Evolutionary conservation across 2,113 vertebrate species (phyloP).

Genomic region (Rhizomys pruinosus): DNA sequence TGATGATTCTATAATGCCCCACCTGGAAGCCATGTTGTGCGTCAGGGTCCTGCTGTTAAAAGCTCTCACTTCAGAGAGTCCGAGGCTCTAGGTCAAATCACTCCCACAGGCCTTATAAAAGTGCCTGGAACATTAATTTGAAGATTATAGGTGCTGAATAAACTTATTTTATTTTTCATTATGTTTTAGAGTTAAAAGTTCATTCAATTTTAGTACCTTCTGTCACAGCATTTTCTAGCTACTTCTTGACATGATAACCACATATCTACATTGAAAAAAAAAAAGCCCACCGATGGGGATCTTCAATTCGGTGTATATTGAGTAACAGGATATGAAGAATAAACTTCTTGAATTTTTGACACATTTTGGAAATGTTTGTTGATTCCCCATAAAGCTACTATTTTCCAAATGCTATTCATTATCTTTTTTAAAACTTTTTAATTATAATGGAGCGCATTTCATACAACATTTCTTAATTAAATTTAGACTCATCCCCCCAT

Average conservation of each 20-base stretch:
- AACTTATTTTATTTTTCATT: not conserved
- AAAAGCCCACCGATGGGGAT: not conserved
- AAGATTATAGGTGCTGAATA: not conserved
- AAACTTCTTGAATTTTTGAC: slow-evolving; percentile 1
- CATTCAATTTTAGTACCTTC: slow-evolving; percentile 27
- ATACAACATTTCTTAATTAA: no score
- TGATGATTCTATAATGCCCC: not conserved
- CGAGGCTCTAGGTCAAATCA: slow-evolving; percentile 6
- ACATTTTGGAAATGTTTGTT: not conserved
- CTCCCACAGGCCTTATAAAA: slow-evolving; percentile 29
- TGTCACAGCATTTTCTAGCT: not conserved
- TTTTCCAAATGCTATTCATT: not conserved
- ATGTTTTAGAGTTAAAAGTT: slow-evolving; percentile 12
- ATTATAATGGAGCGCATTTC: no score
- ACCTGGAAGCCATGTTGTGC: not conserved
- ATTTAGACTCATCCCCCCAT: no score
- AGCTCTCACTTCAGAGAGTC: not conserved
- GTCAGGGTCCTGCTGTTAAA: not conserved
- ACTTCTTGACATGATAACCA: not conserved
- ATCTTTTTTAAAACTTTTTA: no score
- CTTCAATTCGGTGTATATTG: not conserved
- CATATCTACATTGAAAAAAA: not conserved
- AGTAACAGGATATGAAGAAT: not conserved
- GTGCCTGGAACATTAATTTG: slow-evolving; percentile 26
- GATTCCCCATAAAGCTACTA: not conserved